Base-by-base conservation (phyloP, 1,140 invertebrate genomes). In the Charaxes varanes region DNA sequence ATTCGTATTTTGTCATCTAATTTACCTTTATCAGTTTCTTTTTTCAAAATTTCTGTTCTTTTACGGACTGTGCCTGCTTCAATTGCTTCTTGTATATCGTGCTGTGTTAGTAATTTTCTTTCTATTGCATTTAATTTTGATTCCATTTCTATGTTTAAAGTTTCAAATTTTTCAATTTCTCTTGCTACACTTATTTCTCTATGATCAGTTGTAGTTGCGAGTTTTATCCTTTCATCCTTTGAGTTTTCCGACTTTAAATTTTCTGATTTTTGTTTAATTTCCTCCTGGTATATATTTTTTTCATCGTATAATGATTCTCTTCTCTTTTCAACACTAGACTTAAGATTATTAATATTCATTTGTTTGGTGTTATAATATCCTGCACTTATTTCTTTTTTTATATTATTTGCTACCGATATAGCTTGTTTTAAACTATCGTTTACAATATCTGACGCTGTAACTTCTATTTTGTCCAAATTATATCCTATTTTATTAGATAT, bases 381-480 rank as follows among this genome's bases (percentile, higher is more conserved):
- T 6, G 15, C 17, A 14, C 15, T 40, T 6, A 15, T 5, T 36
- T 41, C 23, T 8, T 21, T 41, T 3, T n/a, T 12, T n/a, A 28
- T 3, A 16, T 11, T 15, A 23, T 36, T 18, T 30, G n/a, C 26
- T 8, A 44, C 19, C 5, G 41, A 27, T 4, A 44, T 10, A 3
- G 45, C 51, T 14, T 44, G n/a, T n/a, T n/a, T n/a, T n/a, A n/a
- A 44, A 23, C 41, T 53, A 1, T 41, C 40, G 12, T 37, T 30
- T 6, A 49, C 51, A 28, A 53, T 34, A 31, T 40, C 23, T 0
- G 26, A 24, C 2, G 63, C 70, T 6, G 65, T 68, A 27, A 61
- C 44, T 56, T 73, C 65, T 16, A 77, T 72, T 21, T 50, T 64
- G 3, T 67, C 45, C 10, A 77, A 30, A 42, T 72, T 67, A 11